Base-by-base conservation (phyloP, 2,888 invertebrate species). In the Xanthia togata region DNA sequence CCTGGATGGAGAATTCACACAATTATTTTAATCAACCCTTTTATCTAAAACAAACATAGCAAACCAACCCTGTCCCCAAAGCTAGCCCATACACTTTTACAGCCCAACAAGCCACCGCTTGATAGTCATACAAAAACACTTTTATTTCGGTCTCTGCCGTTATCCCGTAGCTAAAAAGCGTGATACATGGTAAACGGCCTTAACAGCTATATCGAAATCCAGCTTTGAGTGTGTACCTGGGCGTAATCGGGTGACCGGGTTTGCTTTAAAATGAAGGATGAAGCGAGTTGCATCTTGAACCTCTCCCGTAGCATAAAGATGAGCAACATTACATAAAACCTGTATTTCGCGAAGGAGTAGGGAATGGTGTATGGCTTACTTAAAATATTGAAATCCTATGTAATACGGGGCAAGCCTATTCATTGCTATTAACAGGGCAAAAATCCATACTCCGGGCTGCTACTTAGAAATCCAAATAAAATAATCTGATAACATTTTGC, bases 191-290 rank as follows among this genome's bases (percentile, higher is more conserved):
- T 90, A 92, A 92, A 91, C 89, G 92, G 89, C 92, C 92, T 93
- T 93, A 93, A 94, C 92, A 89, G 94, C 94, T 92, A 92, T 93
- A 94, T 94, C 93, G 93, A 92, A 94, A 94, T 92, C 92, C 94
- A 92, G 93, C 93, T 94, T 94, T 93, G 92, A 93, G 94, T 94
- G 93, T 93, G 92, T 93, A 93, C 93, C 92, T 92, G 92, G 92
- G 88, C 91, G 92, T 93, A 92, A 92, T 92, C 91, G 92, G 89
- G 88, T 82, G 89, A 78, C 84, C 84, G 80, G 76, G 81, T n/a
- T 47, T 88, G 90, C 87, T 12, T 5, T 55, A 81, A 87, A 55
- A 20, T n/a, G 76, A 14, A 76, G 64, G 89, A 70, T 47, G 23
- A 8, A 85, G 90, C 90, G 90, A 70, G 50, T 69, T 73, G 44